Evolutionary conservation across 2,113 vertebrate species (phyloP), one percentile per base, ranked within the genome.

Genomic region (Pardalotus punctatus): DNA sequence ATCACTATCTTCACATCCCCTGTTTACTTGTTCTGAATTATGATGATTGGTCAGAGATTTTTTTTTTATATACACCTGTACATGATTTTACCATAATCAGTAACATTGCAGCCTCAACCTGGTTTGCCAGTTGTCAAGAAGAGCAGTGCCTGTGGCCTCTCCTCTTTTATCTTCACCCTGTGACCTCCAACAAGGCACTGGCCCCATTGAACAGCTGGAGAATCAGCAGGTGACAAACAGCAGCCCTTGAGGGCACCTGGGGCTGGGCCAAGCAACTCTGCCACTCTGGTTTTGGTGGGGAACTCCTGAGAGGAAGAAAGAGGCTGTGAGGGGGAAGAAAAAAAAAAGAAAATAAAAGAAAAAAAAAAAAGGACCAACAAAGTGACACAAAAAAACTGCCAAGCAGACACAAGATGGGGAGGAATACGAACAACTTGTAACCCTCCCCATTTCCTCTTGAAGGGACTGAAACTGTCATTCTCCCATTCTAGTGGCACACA

Each of bases 291-390:
- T 83, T 81, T 70, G 51, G 18, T 29, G 69, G 36, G 14, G 64
- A 65, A 12, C 6, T 12, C 23, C 50, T 65, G 11, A 40, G 29
- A 50, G 25, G 27, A 5, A 24, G 67, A 48, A n/a, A n/a, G 7
- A 16, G 29, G 4, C 29, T 48, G 13, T 29, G 10, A n/a, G 10
- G 5, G 2, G 1, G 0, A 27, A 27, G 9, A 12, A 4, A 6
- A 14, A 7, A 14, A 42, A 23, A 43, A 43, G 27, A 14, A 7
- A 9, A 1, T 1, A 23, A 29, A 51, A 20, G 1, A 4, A 4
- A 36, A 33, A 69, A 65, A 48, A 4, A 4, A 36, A 33, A 69
- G 57, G 42, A 8, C 3, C n/a, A 66, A 12, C 24, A 56, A 72
- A 64, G 5, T 5, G 42, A 22, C 27, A 58, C 6, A 31, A 58